A percentile compares a stretch with the other conserved stretches of the same genome.
These are phyloP conservation scores for Ictidomys tridecemlineatus DNA, from an alignment of 2,113 vertebrate genomes.

Conservation along the genomic window DNA sequence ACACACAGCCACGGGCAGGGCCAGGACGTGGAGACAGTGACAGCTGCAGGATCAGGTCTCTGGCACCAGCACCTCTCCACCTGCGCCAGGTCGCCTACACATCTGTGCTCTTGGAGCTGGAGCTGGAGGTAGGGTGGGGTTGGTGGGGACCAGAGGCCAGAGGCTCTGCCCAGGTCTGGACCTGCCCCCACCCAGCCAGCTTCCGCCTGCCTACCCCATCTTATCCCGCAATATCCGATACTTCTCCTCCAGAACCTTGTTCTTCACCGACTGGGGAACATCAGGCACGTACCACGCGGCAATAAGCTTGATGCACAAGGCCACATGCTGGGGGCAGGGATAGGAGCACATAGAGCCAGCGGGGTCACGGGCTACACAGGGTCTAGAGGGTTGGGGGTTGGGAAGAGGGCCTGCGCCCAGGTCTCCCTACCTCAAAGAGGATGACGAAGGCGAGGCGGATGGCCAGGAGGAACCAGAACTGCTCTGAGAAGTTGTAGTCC, in stretches of 20 bases:
- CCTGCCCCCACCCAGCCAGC: background rate
- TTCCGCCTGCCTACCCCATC: slow-evolving; percentile 84
- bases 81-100: slow-evolving; percentile 4
- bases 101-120: slow-evolving; percentile 44
- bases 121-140: background rate
- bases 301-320: slow-evolving; percentile 93
- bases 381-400: fast-evolving
- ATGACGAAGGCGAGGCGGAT: slow-evolving; percentile 95
- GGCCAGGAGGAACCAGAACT: slow-evolving; percentile 95
- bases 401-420: background rate
- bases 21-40: fast-evolving
- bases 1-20: background rate
- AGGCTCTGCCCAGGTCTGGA: background rate
- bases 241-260: slow-evolving; percentile 88
- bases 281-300: slow-evolving; percentile 95
- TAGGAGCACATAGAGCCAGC: background rate
- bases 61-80: background rate
- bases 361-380: background rate
- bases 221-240: slow-evolving; percentile 82
- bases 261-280: slow-evolving; percentile 89
- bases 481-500: slow-evolving; percentile 88
- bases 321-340: slow-evolving; percentile 90
- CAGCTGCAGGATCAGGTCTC: background rate
- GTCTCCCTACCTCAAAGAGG: slow-evolving; percentile 91
- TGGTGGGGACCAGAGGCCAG: background rate